A percentile compares a stretch with the other conserved stretches of the same genome.
phyloP scores from a whole-genome alignment of 2,797 vertebrate species.

The Enteromius anoplus region DNA sequence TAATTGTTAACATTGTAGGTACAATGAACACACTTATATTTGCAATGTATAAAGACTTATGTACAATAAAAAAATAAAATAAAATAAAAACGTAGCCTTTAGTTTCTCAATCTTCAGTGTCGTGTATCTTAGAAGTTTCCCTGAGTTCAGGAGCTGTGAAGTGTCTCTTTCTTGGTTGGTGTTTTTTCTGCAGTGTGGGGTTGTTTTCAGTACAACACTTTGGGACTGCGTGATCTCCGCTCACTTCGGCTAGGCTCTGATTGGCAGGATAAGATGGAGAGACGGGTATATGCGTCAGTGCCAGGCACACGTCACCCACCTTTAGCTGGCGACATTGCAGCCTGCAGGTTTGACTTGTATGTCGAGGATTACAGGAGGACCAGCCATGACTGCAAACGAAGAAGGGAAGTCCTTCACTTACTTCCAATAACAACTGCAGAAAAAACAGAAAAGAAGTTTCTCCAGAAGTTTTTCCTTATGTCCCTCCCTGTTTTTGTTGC shows the following conservation, averaged over 20 bases:
- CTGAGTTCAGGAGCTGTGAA: slow-evolving; percentile 72
- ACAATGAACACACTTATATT: not conserved
- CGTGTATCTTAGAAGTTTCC: not conserved
- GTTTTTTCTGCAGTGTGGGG: slow-evolving; percentile 30
- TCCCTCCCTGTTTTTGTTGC: not conserved
- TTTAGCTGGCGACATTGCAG: slow-evolving; percentile 76
- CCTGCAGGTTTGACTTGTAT: slow-evolving; percentile 73
- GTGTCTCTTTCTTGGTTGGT: slow-evolving; percentile 68
- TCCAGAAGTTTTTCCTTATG: not conserved
- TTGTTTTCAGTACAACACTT: slow-evolving; percentile 5
- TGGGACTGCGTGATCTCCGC: not conserved
- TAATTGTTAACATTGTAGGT: not conserved
- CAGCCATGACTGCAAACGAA: slow-evolving; percentile 77
- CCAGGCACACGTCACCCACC: slow-evolving; percentile 79
- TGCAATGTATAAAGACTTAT: not conserved
- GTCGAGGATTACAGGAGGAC: slow-evolving; percentile 78
- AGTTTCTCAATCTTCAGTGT: not conserved
- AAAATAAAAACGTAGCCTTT: slow-evolving; percentile 3
- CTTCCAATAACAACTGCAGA: slow-evolving; percentile 75
- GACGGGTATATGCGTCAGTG: slow-evolving; percentile 70
- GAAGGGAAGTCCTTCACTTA: slow-evolving; percentile 77
- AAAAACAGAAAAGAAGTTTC: not conserved
- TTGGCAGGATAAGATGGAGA: slow-evolving; percentile 1
- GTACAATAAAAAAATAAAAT: not conserved
- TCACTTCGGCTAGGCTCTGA: not conserved